phyloP scores from a whole-genome alignment of 2,797 vertebrate genomes.

The Sparidentex hasta region DNA sequence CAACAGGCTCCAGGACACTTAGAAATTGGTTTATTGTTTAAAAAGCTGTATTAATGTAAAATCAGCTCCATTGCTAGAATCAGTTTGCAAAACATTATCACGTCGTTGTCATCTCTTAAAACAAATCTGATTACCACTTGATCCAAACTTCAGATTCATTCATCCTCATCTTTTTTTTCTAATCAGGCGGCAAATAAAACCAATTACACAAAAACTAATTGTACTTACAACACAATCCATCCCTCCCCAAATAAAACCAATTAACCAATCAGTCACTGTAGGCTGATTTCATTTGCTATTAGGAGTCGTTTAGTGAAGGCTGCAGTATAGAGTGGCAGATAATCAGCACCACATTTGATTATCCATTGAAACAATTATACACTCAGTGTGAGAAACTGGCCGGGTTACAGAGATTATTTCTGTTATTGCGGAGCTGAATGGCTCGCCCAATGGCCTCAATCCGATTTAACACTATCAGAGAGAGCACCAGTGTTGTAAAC shows the following conservation, averaged over 20 bases:
- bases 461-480: conserved; percentile 48
- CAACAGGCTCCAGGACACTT: not conserved
- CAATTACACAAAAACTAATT: conserved; percentile 53
- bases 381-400: conserved; percentile 47
- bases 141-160: conserved; percentile 46
- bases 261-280: conserved; percentile 69
- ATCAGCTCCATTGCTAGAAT: not conserved
- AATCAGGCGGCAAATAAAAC: conserved; percentile 48
- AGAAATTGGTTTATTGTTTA: not conserved
- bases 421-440: conserved; percentile 59
- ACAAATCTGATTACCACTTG: conserved; percentile 25
- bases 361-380: conserved; percentile 61
- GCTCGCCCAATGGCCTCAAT: conserved; percentile 54
- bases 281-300: conserved; percentile 66
- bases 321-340: conserved; percentile 59
- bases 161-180: conserved; percentile 22
- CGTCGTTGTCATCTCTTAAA: no score
- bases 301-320: conserved; percentile 60
- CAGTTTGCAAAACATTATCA: conserved; percentile 6
- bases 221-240: conserved; percentile 36
- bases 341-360: conserved; percentile 74
- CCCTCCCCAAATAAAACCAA: conserved; percentile 66
- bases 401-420: conserved; percentile 67
- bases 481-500: conserved; percentile 12
- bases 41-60: not conserved